Base-by-base conservation (phyloP, 2,888 invertebrate genomes). In the Anarsia innoxiella region DNA sequence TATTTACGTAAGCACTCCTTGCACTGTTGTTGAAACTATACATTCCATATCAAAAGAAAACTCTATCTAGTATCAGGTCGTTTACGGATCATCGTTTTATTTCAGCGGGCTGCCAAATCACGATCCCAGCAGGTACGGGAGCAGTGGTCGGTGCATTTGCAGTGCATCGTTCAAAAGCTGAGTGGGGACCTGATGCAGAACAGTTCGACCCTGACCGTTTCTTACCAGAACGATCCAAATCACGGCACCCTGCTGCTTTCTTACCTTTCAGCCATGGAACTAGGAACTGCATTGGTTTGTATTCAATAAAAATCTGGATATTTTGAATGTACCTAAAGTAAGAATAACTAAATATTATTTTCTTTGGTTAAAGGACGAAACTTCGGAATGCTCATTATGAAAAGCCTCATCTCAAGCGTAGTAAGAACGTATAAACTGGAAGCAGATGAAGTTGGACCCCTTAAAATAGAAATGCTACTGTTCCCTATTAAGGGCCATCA, bases 121-220 rank as follows among this genome's bases (percentile, higher is more conserved):
- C 72, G 1, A 6, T 87, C 8, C 86, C 87, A 8, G 75, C 73
- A 0, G 86, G 85, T 2, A 52, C 66, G 1, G 72, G 82, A 0
- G 71, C 78, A 0, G 86, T 76, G 1, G 67, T 88, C 1, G 77
- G 74, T 1, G 54, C 84, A 0, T 79, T 82, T 40, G 74, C 72
- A 4, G 54, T 76, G 4, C 89, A 90, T 51, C 71, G 85, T 9
- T 82, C 87, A 33, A 65, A 77, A 29, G 54, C 67, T 9, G 71
- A 73, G 12, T 90, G 88, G 84, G 87, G 87, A 42, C 77, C 86
- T 0, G 71, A 87, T 35, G 88, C 87, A 0, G 68, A 86, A 4
- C 72, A 70, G 26, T 90, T 89, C 51, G 82, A 89, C 46, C 90
- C 90, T 0, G 88, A 89, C 47, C 60, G 89, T 41, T 90, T 90